These are phyloP conservation scores for Actenoides lindsayi DNA, from an alignment of 2,113 vertebrate species.

Conservation along the genomic window DNA sequence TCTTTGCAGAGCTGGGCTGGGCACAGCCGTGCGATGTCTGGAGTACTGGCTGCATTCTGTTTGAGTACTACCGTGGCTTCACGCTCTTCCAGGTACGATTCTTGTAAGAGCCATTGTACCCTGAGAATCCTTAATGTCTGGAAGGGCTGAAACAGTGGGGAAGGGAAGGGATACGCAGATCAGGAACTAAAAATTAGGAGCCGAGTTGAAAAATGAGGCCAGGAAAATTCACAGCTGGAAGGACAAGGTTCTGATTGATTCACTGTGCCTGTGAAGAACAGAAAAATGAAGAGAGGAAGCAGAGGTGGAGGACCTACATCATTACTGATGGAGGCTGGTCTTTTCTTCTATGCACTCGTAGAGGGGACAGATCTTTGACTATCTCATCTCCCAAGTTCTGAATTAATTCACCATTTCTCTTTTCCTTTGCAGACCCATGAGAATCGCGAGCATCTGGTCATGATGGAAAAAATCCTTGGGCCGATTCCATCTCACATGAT, in stretches of 20 bases:
- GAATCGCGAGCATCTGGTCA: constrained; percentile 95
- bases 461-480: constrained; percentile 97
- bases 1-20: constrained; percentile 82
- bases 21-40: constrained; percentile 82
- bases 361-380: neutral
- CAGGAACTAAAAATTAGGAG: neutral
- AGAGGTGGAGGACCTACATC: neutral
- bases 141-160: neutral
- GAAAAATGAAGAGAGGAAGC: neutral
- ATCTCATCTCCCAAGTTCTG: neutral
- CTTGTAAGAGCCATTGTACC: too few relatives aligned
- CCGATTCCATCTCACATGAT: constrained; percentile 90
- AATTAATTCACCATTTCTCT: neutral
- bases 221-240: neutral
- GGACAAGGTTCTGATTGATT: neutral
- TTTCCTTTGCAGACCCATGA: constrained; percentile 87
- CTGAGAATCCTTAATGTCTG: accelerated
- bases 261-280: neutral
- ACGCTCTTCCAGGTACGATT: constrained; percentile 78
- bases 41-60: constrained; percentile 83
- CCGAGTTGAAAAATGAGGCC: neutral
- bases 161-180: neutral
- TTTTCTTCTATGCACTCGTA: too few relatives aligned
- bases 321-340: neutral
- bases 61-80: constrained; percentile 82